These are phyloP conservation scores for Montipora cactus DNA, from an alignment of 64 coral and sea anemone species.

Conservation along the genomic window DNA sequence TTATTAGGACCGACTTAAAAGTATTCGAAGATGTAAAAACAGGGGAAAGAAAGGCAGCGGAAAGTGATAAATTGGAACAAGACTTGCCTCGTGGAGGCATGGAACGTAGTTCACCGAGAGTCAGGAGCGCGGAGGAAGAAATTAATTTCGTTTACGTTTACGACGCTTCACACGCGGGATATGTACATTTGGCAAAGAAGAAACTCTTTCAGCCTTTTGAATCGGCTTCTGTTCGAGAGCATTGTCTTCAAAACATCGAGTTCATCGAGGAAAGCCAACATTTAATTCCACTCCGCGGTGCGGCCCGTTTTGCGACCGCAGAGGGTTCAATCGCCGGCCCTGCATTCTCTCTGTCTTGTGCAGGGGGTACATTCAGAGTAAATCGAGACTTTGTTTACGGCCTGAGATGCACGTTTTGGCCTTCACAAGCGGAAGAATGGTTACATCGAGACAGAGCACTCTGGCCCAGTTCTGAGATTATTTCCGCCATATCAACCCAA, in stretches of 20 bases:
- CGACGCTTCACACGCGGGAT: constrained; percentile 65
- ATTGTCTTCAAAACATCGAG: constrained; percentile 51
- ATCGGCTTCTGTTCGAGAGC: not conserved
- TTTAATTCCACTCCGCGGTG: constrained; percentile 31
- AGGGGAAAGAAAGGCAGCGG: not conserved
- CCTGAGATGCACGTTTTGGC: constrained; percentile 83
- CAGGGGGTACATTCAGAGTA: constrained; percentile 2
- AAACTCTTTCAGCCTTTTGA: constrained; percentile 8
- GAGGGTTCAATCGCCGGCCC: constrained; percentile 66
- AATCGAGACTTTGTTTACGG: constrained; percentile 87
- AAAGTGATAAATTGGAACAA: not conserved
- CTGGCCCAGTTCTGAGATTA: constrained; percentile 51
- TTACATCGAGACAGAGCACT: constrained; percentile 30
- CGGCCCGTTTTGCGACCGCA: not conserved
- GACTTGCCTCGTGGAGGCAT: not conserved
- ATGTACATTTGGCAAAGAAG: constrained; percentile 53
- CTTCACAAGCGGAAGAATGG: constrained; percentile 85
- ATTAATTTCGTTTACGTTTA: constrained; percentile 46
- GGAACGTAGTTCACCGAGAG: not conserved
- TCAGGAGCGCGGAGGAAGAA: not conserved
- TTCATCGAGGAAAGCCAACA: constrained; percentile 67
- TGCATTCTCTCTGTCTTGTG: constrained; percentile 51
- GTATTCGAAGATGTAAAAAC: constrained; percentile 19
- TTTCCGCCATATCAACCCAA: constrained; percentile 33
- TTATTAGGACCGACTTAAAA: constrained; percentile 71